Conservation (phyloP, 2,888 invertebrate genomes). For the Spisula subtruncata region DNA sequence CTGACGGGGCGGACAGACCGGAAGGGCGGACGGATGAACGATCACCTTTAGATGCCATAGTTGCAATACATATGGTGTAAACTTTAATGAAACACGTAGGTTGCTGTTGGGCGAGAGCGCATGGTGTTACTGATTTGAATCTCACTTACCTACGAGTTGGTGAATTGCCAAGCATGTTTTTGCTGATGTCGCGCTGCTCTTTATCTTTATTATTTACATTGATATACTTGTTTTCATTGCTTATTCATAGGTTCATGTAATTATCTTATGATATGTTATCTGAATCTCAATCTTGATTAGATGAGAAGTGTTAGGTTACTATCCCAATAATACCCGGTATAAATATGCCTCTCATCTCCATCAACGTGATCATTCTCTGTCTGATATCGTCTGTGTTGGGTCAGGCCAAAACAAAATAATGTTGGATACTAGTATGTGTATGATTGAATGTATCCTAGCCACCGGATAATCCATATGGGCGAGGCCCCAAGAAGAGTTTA, state of each 20-base stretch:
- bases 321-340: too few relatives aligned
- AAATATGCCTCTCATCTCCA: too few relatives aligned
- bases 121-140: background rate
- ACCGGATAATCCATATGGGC: too few relatives aligned
- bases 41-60: too few relatives aligned
- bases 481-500: too few relatives aligned
- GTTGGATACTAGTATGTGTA: too few relatives aligned
- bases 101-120: background rate
- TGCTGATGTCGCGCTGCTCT: background rate
- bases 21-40: too few relatives aligned
- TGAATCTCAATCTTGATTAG: background rate
- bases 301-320: background rate
- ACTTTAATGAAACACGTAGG: background rate
- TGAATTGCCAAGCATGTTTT: background rate
- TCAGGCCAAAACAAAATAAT: too few relatives aligned
- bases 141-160: background rate
- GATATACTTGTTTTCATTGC: background rate
- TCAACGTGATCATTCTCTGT: too few relatives aligned
- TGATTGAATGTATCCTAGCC: too few relatives aligned
- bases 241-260: background rate
- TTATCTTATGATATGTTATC: background rate
- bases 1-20: too few relatives aligned
- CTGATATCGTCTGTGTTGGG: too few relatives aligned
- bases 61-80: background rate
- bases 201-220: slow-evolving; percentile 13